Evolutionary conservation across 2,113 vertebrate species (phyloP).

Genomic region (Chaetodon auriga): DNA sequence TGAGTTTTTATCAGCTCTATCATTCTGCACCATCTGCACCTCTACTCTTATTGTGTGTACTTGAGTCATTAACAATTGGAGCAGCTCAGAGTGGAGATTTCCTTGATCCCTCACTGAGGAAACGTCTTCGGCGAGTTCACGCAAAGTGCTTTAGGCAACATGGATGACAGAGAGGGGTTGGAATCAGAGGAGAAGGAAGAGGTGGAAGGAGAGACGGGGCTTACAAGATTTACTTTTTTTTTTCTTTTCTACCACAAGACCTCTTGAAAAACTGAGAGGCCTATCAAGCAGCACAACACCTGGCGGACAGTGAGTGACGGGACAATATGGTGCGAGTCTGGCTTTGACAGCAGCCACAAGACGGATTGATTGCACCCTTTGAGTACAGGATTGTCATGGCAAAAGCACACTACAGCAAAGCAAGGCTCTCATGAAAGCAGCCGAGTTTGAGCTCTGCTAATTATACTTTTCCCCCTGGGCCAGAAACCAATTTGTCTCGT

Average conservation of each 20-base stretch:
- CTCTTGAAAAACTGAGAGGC: slow-evolving; percentile 27
- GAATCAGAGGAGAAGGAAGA: slow-evolving; percentile 6
- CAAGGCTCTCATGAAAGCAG: slow-evolving; percentile 59
- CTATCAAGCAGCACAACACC: slow-evolving; percentile 40
- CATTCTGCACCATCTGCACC: slow-evolving; percentile 30
- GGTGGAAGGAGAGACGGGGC: neutral
- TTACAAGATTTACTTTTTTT: slow-evolving; percentile 52
- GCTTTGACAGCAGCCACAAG: slow-evolving; percentile 49
- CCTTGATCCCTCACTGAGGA: slow-evolving; percentile 40
- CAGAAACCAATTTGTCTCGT: slow-evolving; percentile 74
- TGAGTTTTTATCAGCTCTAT: slow-evolving; percentile 20
- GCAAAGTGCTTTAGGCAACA: slow-evolving; percentile 31
- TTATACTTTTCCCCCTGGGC: slow-evolving; percentile 58
- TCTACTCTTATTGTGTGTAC: slow-evolving; percentile 13
- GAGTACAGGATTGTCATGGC: slow-evolving; percentile 22
- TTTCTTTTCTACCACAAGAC: slow-evolving; percentile 43
- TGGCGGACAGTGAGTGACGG: slow-evolving; percentile 49
- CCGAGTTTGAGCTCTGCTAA: slow-evolving; percentile 67
- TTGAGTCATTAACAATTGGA: slow-evolving; percentile 25
- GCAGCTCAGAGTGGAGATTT: slow-evolving; percentile 27
- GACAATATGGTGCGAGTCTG: slow-evolving; percentile 49
- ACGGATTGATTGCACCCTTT: slow-evolving; percentile 38
- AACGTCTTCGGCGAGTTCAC: slow-evolving; percentile 44
- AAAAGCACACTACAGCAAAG: slow-evolving; percentile 28
- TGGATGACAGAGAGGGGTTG: slow-evolving; percentile 11